Conservation (phyloP, 2,113 vertebrate species). For the Anhinga anhinga region DNA sequence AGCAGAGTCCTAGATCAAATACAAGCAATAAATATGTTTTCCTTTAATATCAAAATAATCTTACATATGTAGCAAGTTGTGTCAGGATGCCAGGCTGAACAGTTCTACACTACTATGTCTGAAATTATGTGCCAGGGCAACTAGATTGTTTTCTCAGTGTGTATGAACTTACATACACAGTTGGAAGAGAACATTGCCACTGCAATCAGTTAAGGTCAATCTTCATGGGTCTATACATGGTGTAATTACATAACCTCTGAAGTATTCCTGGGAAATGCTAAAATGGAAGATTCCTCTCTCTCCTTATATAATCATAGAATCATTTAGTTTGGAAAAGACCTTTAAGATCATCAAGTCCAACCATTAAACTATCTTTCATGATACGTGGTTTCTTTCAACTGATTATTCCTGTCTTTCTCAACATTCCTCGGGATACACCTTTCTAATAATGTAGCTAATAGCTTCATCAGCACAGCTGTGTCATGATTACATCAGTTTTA, state of each 20-base stretch:
- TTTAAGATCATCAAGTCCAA: background rate
- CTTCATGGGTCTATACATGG: background rate
- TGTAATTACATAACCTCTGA: background rate
- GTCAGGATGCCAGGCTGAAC: background rate
- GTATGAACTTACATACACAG: background rate
- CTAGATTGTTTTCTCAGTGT: background rate
- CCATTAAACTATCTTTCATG: background rate
- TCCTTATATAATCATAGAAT: background rate
- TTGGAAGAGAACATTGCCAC: background rate
- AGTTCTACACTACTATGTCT: rapidly evolving
- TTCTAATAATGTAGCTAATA: background rate
- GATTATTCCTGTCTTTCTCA: background rate
- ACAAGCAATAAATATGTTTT: background rate
- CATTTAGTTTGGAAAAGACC: background rate
- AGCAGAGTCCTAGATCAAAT: background rate
- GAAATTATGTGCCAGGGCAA: background rate
- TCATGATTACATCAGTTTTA: background rate
- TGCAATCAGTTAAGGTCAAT: background rate
- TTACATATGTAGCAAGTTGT: background rate
- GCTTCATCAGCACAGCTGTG: background rate
- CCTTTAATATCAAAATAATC: background rate
- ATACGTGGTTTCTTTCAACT: background rate
- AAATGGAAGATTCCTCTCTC: background rate
- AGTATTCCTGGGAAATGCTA: background rate
- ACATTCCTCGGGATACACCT: rapidly evolving